Conservation (phyloP, 2,797 vertebrate species). For the Alauda arvensis region DNA sequence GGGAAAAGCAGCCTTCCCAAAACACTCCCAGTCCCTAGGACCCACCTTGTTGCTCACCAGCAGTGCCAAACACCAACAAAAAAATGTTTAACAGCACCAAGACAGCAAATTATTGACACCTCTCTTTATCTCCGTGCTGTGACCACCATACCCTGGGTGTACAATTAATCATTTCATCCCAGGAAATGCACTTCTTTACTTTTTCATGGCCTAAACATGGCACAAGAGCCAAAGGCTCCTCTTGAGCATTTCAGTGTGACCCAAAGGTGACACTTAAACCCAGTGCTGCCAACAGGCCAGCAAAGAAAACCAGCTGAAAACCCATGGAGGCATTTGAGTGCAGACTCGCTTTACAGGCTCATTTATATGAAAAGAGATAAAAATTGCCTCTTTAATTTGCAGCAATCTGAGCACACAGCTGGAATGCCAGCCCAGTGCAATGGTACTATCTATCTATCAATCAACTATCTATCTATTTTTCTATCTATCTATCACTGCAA, state of each 20-base stretch:
- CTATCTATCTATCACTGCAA: not conserved
- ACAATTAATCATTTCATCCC: not conserved
- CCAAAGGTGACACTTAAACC: not conserved
- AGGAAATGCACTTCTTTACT: not conserved
- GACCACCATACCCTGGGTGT: not conserved
- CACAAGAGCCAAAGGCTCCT: not conserved
- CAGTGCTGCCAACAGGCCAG: not conserved
- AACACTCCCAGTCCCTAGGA: not conserved
- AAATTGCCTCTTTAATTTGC: not conserved
- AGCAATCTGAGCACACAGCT: not conserved
- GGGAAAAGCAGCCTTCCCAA: not conserved
- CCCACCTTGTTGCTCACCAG: not conserved
- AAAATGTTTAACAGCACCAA: fast-evolving
- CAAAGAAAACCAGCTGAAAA: not conserved
- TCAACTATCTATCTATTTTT: not conserved
- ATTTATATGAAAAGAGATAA: not conserved
- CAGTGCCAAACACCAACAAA: not conserved
- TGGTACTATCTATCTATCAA: not conserved
- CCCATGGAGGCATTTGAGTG: not conserved
- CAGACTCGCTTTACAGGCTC: not conserved
- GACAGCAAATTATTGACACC: not conserved
- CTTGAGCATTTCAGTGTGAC: not conserved
- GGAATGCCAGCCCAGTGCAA: not conserved
- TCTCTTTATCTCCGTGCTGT: not conserved
- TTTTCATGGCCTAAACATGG: not conserved